Base-by-base conservation (phyloP, 2,113 vertebrate species). In the Puma concolor region DNA sequence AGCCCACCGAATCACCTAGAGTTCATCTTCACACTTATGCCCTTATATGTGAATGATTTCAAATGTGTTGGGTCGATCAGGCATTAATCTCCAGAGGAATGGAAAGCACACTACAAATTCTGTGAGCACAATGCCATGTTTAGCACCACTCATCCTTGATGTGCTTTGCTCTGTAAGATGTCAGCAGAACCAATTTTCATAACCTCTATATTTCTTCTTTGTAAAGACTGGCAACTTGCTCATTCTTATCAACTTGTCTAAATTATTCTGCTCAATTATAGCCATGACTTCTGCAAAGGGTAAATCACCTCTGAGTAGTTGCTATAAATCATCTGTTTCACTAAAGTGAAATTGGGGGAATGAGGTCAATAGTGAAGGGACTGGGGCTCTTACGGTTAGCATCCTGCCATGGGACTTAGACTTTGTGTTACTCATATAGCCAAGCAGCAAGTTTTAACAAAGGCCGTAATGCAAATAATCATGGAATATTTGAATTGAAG, bases 251-350 rank as follows among this genome's bases (percentile, higher is more conserved):
- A 44, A 36, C 7, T 81, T 66, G 8, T 17, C 3, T 76, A 21
- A 29, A 8, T 84, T 84, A 71, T 74, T 97, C 41, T 90, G 48
- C 4, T 41, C 60, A 90, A 52, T 48, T 66, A 1, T 60, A 85
- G 38, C 79, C 19, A 31, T 67, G 66, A 67, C 15, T 94, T 95
- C 15, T 11, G 1, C 60, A 91, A 41, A 57, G 1, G 27, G 15
- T 25, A 86, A 94, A 71, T 67, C 29, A 71, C 9, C 6, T 67
- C 92, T 86, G 25, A 88, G 31, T 81, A 19, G 14, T 25, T 67
- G 13, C 44, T 21, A 38, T 7, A 21, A 10, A 27, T 52, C 25
- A 66, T 2, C 2, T 29, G 14, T 41, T 64, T 74, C 67, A 54
- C 2, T 71, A 14, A 89, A 38, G 25, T 82, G 38, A 83, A 90